Evolutionary conservation across 2,888 invertebrate genomes (phyloP).

Genomic region (Tipula unca): DNA sequence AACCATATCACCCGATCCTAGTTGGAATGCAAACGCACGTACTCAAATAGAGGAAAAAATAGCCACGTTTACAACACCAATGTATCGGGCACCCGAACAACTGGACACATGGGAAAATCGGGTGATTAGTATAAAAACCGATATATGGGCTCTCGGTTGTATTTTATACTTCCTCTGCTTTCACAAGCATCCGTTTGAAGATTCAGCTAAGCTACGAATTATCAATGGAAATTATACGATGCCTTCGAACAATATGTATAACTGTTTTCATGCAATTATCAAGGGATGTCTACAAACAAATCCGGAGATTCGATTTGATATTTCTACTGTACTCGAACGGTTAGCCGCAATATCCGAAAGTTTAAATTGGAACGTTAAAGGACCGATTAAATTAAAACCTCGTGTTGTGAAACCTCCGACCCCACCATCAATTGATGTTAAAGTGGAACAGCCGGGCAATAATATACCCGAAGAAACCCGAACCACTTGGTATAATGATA

Average conservation of each 20-base stretch:
- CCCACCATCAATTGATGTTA: neutral
- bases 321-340: slow-evolving; percentile 72
- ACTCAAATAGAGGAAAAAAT: slow-evolving; percentile 90
- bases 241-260: slow-evolving; percentile 70
- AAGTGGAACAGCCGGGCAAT: neutral
- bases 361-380: slow-evolving; percentile 71
- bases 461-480: neutral
- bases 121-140: slow-evolving; percentile 81
- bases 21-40: slow-evolving; percentile 89
- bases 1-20: slow-evolving; percentile 69
- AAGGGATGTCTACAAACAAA: slow-evolving; percentile 76
- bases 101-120: slow-evolving; percentile 95
- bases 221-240: slow-evolving; percentile 91
- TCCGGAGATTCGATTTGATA: slow-evolving; percentile 70
- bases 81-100: slow-evolving; percentile 99
- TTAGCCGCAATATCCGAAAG: slow-evolving; percentile 84
- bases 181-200: slow-evolving; percentile 94
- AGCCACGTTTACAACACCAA: slow-evolving; percentile 75
- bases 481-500: neutral
- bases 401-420: neutral
- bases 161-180: slow-evolving; percentile 87
- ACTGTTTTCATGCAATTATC: slow-evolving; percentile 83
- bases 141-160: slow-evolving; percentile 97
- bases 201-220: slow-evolving; percentile 89
- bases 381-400: slow-evolving; percentile 56